Evolutionary conservation across 92 coral and sea anemone species (phyloP).

Genomic region (Epizoanthus rinbou): DNA sequence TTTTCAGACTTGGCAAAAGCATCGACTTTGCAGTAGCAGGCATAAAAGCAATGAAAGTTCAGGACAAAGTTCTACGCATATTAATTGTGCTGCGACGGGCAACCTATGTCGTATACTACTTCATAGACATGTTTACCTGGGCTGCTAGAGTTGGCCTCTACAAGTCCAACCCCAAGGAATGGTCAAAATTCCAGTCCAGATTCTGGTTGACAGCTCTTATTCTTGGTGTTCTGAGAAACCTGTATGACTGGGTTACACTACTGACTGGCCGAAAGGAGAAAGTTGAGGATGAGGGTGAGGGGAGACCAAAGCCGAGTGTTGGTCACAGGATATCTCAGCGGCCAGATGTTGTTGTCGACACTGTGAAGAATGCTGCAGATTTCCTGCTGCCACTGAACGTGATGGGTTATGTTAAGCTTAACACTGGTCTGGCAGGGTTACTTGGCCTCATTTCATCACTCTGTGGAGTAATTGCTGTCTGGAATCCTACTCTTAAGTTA

Average conservation of each 20-base stretch:
- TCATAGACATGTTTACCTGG: conserved; percentile 93
- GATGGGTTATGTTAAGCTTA: conserved; percentile 85
- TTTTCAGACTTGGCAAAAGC: conserved; percentile 95
- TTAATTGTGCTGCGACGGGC: conserved; percentile 87
- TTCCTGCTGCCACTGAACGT: conserved; percentile 91
- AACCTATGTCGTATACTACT: conserved; percentile 78
- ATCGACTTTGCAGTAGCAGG: conserved; percentile 90
- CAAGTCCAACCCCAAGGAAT: conserved; percentile 89
- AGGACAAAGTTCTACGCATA: conserved; percentile 70
- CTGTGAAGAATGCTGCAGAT: conserved; percentile 94
- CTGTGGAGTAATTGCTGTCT: conserved; percentile 84
- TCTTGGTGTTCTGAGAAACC: conserved; percentile 85
- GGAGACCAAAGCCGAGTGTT: conserved; percentile 41
- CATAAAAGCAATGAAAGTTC: conserved; percentile 66
- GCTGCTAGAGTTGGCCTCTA: conserved; percentile 95
- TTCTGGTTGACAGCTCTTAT: conserved; percentile 87
- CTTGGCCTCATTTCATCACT: conserved; percentile 91
- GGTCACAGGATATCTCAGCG: conserved; percentile 68
- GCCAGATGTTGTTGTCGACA: conserved; percentile 91
- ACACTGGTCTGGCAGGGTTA: conserved; percentile 83
- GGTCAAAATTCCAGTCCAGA: conserved; percentile 95
- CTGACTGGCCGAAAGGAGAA: conserved; percentile 61
- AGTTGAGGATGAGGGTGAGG: conserved; percentile 76
- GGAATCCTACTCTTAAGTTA: conserved; percentile 83
- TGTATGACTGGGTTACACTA: conserved; percentile 78